Conservation (phyloP, 2,797 vertebrate genomes). For the Hemibagrus guttatus region DNA sequence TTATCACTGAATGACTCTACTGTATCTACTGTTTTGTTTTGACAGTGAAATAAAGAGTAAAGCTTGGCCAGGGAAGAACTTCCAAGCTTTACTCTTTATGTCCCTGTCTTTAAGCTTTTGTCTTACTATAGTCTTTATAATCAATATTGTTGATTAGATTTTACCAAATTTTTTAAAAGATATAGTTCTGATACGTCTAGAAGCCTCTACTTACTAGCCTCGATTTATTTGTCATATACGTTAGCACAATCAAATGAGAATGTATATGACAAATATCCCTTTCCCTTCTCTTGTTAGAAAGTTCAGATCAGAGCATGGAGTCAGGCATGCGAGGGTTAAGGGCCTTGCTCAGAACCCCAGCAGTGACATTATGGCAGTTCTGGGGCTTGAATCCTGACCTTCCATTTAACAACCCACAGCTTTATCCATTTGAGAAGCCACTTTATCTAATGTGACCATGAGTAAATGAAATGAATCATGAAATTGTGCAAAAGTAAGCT, state of each 20-base stretch:
- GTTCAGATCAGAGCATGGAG: too few relatives aligned
- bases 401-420: too few relatives aligned
- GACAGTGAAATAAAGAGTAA: neutral
- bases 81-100: too few relatives aligned
- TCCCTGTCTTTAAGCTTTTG: neutral
- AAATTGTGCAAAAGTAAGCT: neutral
- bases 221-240: too few relatives aligned
- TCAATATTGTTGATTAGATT: neutral
- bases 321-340: too few relatives aligned
- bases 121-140: neutral
- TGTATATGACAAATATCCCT: too few relatives aligned
- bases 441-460: neutral
- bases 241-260: too few relatives aligned
- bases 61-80: neutral
- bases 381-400: too few relatives aligned
- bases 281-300: too few relatives aligned
- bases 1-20: neutral
- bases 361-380: too few relatives aligned
- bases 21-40: neutral
- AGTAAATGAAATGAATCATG: neutral
- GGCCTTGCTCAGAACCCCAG: too few relatives aligned
- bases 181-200: neutral
- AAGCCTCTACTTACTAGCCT: neutral
- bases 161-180: neutral
- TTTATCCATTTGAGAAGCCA: too few relatives aligned